phyloP scores from a whole-genome alignment of 2,113 vertebrate genomes.

The Syngnathus floridae region DNA sequence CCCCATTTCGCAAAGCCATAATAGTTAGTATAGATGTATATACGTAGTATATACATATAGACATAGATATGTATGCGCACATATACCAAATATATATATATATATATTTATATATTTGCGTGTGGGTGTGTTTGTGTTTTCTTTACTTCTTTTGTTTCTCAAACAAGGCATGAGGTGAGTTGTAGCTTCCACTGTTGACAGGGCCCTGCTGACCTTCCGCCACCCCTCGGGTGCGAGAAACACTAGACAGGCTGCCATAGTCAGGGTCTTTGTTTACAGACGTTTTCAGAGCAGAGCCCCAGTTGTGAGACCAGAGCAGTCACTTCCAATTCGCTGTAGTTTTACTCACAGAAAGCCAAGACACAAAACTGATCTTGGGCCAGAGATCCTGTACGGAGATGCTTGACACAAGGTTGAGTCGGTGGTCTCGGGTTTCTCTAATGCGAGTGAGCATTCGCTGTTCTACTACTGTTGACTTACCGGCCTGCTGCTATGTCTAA shows the following conservation, averaged over 20 bases:
- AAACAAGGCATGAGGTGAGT: constrained; percentile 43
- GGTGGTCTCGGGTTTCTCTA: constrained; percentile 42
- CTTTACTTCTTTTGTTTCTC: constrained; percentile 41
- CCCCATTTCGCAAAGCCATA: background rate
- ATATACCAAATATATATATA: too few species aligned
- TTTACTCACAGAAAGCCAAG: constrained; percentile 19
- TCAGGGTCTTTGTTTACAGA: constrained; percentile 39
- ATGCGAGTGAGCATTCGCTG: constrained; percentile 37
- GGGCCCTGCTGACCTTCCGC: constrained; percentile 42
- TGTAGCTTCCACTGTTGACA: constrained; percentile 46
- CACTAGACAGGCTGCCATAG: constrained; percentile 41
- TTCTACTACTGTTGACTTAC: constrained; percentile 58
- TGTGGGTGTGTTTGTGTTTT: constrained; percentile 34
- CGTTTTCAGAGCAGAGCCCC: constrained; percentile 21
- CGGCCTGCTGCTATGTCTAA: constrained; percentile 54
- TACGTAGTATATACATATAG: too few species aligned
- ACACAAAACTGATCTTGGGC: constrained; percentile 24
- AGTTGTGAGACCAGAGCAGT: constrained; percentile 26
- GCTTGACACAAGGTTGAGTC: constrained; percentile 29
- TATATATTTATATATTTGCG: too few species aligned
- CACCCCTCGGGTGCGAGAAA: constrained; percentile 36
- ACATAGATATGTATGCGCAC: too few species aligned
- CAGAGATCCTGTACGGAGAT: constrained; percentile 27
- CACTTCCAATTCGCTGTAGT: constrained; percentile 22
- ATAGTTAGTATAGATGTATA: too few species aligned